phyloP scores from a whole-genome alignment of 2,113 vertebrate species.

The Vireo altiloquus region DNA sequence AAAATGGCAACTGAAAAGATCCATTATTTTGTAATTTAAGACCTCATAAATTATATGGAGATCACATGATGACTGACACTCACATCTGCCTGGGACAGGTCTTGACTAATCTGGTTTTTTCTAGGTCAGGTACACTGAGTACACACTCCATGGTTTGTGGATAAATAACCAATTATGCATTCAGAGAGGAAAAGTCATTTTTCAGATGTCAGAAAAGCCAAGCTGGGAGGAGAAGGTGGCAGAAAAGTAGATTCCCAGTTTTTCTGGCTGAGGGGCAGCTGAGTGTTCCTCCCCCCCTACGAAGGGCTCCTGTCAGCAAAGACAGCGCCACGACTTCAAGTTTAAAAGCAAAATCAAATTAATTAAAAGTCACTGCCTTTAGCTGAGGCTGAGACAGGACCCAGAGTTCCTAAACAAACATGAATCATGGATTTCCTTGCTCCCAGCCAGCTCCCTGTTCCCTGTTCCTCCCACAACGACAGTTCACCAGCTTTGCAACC shows the following conservation, averaged over 20 bases:
- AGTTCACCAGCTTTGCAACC: not conserved
- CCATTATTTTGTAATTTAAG: conserved; percentile 79
- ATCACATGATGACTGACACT: conserved; percentile 63
- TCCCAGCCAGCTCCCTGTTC: not conserved
- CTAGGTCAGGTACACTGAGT: conserved; percentile 56
- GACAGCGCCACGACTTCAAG: not conserved
- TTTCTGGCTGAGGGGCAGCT: conserved; percentile 15
- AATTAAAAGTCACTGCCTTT: not conserved
- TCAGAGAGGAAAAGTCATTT: conserved; percentile 54
- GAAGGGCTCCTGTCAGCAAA: conserved; percentile 5
- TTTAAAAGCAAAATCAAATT: not conserved
- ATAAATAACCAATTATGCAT: conserved; percentile 74
- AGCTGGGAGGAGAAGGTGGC: not conserved
- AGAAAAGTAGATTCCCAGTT: conserved; percentile 25
- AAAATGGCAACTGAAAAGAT: conserved; percentile 72
- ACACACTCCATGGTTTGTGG: conserved; percentile 37
- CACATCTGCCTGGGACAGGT: conserved; percentile 59
- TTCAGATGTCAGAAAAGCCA: conserved; percentile 27
- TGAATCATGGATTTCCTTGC: not conserved
- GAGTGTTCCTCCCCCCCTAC: not conserved
- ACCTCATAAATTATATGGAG: conserved; percentile 71
- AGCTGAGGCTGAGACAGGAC: not conserved
- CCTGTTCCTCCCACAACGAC: rapidly evolving
- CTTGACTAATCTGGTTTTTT: not conserved
- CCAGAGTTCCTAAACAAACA: not conserved